Conservation (phyloP, 2,113 vertebrate genomes). For the Alligator mississippiensis region DNA sequence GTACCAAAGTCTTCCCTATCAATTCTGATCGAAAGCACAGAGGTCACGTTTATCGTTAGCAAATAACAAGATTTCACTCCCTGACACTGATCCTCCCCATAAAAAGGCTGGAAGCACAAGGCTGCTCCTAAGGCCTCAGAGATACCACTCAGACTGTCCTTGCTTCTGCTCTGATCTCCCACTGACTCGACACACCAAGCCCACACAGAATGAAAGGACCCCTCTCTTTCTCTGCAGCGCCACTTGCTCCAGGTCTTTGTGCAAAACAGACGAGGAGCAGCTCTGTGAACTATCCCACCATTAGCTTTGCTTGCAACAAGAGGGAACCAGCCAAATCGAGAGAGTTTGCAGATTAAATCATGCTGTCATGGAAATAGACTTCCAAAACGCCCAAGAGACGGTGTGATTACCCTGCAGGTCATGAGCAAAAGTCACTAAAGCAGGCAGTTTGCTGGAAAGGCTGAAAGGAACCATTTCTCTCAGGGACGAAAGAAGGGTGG, state of each 20-base stretch:
- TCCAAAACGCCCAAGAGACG: not conserved
- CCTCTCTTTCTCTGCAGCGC: not conserved
- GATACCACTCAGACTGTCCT: not conserved
- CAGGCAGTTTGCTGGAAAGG: slow-evolving; percentile 53
- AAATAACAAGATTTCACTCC: not conserved
- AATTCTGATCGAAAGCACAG: not conserved
- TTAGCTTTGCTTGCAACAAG: not conserved
- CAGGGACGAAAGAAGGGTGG: not conserved
- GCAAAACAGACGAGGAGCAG: no score
- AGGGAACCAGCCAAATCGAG: not conserved
- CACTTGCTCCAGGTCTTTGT: not conserved
- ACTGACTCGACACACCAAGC: not conserved
- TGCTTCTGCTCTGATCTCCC: not conserved
- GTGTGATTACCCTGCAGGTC: not conserved
- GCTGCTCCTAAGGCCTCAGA: not conserved
- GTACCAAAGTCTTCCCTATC: not conserved
- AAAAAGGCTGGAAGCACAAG: not conserved
- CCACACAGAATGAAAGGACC: rapidly evolving
- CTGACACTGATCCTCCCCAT: not conserved
- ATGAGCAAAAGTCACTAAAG: not conserved
- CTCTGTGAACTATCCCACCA: not conserved
- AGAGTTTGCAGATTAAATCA: not conserved
- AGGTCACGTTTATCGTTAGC: not conserved
- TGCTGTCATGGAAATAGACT: not conserved
- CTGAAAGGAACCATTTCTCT: slow-evolving; percentile 45